These are phyloP conservation scores for Hemicordylus capensis DNA, from an alignment of 2,113 vertebrate species.

Conservation along the genomic window DNA sequence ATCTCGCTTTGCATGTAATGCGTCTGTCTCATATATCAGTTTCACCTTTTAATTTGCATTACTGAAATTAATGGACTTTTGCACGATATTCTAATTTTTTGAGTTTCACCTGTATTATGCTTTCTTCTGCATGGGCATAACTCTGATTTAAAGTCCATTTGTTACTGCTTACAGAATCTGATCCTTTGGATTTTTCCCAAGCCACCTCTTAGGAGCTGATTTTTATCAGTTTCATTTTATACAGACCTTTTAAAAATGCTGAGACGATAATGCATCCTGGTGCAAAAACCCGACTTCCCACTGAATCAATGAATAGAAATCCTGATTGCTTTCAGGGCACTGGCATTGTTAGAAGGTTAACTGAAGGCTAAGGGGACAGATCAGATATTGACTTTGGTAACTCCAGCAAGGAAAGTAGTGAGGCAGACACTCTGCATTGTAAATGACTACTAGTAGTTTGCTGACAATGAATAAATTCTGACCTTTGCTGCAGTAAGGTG, in stretches of 20 bases:
- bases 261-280: slow-evolving; percentile 39
- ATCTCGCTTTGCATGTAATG: too few species aligned
- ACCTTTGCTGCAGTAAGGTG: slow-evolving; percentile 20
- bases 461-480: slow-evolving; percentile 32
- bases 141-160: slow-evolving; percentile 33
- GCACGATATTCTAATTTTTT: too few species aligned
- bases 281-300: slow-evolving; percentile 29
- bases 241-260: slow-evolving; percentile 49
- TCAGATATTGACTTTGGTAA: slow-evolving; percentile 22
- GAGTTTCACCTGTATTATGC: too few species aligned
- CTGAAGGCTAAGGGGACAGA: slow-evolving; percentile 41
- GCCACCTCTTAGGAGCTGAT: slow-evolving; percentile 51
- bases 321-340: slow-evolving; percentile 24
- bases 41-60: too few species aligned
- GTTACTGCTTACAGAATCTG: slow-evolving; percentile 22
- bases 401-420: slow-evolving; percentile 14
- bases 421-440: slow-evolving; percentile 7
- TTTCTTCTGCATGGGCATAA: not conserved
- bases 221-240: slow-evolving; percentile 60
- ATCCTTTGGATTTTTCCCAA: slow-evolving; percentile 33
- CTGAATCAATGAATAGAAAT: slow-evolving; percentile 38
- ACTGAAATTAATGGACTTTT: too few species aligned
- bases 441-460: not conserved
- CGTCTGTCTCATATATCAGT: too few species aligned
- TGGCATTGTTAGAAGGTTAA: slow-evolving; percentile 48